Evolutionary conservation across 2,797 vertebrate species (phyloP), one percentile per base, ranked within the genome.

Genomic region (Limnodromus scolopaceus): DNA sequence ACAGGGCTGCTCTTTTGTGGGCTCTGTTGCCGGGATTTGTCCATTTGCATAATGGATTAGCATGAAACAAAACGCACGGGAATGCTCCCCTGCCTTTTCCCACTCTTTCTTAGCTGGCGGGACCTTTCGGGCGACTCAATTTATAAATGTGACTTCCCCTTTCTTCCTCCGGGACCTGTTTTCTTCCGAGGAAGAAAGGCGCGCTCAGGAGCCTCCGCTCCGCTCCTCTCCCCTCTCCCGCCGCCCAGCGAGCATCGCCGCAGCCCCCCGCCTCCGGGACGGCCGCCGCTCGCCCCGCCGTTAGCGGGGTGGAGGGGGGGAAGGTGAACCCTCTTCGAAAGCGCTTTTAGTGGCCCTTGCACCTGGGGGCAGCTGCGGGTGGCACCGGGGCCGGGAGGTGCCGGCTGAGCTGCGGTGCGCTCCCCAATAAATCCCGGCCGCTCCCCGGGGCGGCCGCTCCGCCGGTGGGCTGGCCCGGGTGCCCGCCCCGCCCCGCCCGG

Each of bases 21-120:
- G 92, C 93, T 94, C 92, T 41, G 94, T 96, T 96, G 94, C 69
- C 75, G 58, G 94, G 95, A 78, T 86, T 55, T 71, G 70, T 0
- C 11, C 7, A 93, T 98, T 97, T 96, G 85, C 97, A 96, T 96
- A 97, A 95, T 22, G 93, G 82, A 41, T 96, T 81, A 85, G 94
- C 91, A 10, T 38, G 65, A 92, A 95, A 91, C 92, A 70, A 80
- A 43, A 84, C 70, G 57, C 78, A 63, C 23, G 25, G 70, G 46
- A 78, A 64, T 7, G 84, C 68, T 51, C 41, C 68, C 68, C 75
- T 41, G 39, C 48, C 66, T 72, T 65, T 48, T 53, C 54, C 55
- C 88, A 12, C 65, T 64, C 63, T 14, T 66, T 32, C 65, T 41
- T 5, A 36, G 90, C 66, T 9, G 72, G 46, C 55, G 61, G 66